Evolutionary conservation across 2,113 vertebrate genomes (phyloP).

Genomic region (Nibea albiflora): DNA sequence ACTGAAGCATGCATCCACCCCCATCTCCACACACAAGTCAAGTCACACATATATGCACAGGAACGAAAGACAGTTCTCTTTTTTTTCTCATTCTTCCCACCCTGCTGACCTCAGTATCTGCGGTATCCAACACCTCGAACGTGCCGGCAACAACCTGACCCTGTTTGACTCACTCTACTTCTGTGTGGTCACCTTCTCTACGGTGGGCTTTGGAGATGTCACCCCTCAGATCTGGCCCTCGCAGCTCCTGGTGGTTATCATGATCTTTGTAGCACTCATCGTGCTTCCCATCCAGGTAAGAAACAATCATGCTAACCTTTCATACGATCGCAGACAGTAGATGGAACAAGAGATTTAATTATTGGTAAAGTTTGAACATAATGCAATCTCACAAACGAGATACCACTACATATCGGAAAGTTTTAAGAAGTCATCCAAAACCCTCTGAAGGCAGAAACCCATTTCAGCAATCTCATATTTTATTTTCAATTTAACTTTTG

Average conservation of each 20-base stretch:
- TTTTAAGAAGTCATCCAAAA: constrained; percentile 5
- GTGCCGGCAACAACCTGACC: constrained; percentile 87
- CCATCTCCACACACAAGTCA: constrained; percentile 19
- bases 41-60: constrained; percentile 39
- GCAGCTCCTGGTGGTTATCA: constrained; percentile 89
- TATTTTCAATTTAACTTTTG: constrained; percentile 12
- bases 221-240: constrained; percentile 89
- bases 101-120: constrained; percentile 79
- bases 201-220: constrained; percentile 88
- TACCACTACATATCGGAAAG: neutral
- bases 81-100: constrained; percentile 51
- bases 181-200: constrained; percentile 89
- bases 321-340: neutral
- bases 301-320: neutral
- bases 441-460: neutral
- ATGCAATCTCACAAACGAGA: neutral
- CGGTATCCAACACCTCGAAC: constrained; percentile 86
- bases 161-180: constrained; percentile 89
- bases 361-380: neutral
- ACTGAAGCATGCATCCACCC: constrained; percentile 19
- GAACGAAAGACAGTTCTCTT: constrained; percentile 5
- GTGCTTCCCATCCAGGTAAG: constrained; percentile 88
- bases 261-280: constrained; percentile 89
- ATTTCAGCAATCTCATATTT: neutral
- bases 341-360: neutral